Conservation (phyloP, 2,888 invertebrate species). For the Drepanosiphum platanoidis region DNA sequence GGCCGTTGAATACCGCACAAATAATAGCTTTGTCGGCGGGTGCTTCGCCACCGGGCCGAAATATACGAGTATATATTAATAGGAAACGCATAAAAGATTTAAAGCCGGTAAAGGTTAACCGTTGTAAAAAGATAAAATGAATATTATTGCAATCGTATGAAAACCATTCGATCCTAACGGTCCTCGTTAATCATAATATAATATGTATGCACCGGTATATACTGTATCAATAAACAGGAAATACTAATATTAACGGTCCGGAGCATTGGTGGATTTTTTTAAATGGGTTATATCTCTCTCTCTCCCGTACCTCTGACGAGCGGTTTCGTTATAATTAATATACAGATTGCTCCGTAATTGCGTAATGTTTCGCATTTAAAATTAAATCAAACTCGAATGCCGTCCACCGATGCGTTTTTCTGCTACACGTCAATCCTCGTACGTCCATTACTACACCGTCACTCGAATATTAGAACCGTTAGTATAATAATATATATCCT, state of each 20-base stretch:
- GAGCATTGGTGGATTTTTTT: slow-evolving; percentile 17
- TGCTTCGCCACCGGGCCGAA: not conserved
- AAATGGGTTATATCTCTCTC: not conserved
- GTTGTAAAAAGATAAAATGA: slow-evolving; percentile 13
- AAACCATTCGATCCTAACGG: not conserved
- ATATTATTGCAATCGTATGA: slow-evolving; percentile 3
- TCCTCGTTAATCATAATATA: slow-evolving; percentile 43
- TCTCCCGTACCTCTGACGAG: not conserved
- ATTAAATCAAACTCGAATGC: not conserved
- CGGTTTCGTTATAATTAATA: slow-evolving; percentile 13
- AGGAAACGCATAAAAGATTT: not conserved
- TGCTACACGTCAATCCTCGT: too few species aligned
- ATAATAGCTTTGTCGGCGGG: not conserved
- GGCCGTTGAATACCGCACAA: not conserved
- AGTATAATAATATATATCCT: too few species aligned
- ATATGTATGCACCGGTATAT: not conserved
- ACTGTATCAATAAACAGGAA: slow-evolving; percentile 39
- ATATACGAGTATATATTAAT: too few species aligned
- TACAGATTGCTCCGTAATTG: not conserved
- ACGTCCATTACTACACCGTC: too few species aligned
- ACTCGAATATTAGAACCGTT: too few species aligned
- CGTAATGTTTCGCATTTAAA: not conserved
- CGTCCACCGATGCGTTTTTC: too few species aligned
- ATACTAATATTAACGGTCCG: slow-evolving; percentile 31
- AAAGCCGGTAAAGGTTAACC: slow-evolving; percentile 1